Base-by-base conservation (phyloP, 2,113 vertebrate genomes). In the Mesitornis unicolor region DNA sequence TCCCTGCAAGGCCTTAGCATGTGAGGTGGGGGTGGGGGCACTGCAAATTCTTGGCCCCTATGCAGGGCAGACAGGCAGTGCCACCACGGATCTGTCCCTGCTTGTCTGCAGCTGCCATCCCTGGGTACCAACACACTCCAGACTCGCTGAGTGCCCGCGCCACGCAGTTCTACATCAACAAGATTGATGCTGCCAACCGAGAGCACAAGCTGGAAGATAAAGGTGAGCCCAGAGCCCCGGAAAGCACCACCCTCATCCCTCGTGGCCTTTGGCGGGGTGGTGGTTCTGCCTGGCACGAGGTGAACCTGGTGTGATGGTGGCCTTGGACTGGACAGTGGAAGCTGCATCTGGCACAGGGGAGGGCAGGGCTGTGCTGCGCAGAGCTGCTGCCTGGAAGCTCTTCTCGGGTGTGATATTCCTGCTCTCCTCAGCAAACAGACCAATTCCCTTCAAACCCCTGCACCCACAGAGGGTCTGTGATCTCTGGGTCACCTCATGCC, bases 151-250 rank as follows among this genome's bases (percentile, higher is more conserved):
- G 97, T 28, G 93, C 98, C 38, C 99, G 98, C 2, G 94, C 98
- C 53, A 98, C 98, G 12, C 99, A 99, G 94, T 99, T 99, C 97
- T 99, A 99, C 96, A 99, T 99, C 85, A 98, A 98, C 73, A 97
- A 99, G 94, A 98, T 99, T 9, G 99, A 99, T 2, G 81, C 98
- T 4, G 97, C 98, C 89, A 99, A 97, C 96, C 99, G 99, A 96
- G 99, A 99, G 68, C 98, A 99, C 84, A 98, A 98, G 94, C 98
- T 99, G 91, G 99, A 99, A 93, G 99, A 99, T 82, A 99, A 98
- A 98, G 99, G 99, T 99, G 92, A 97, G 97, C 65, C 26, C 26
- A 31, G 51, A 54, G 69, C 22, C 33, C 16, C 2, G 8, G 36
- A 40, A 86, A 74, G 47, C 1, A 1, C 42, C 40, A 38, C 21